Percentiles rank a stretch among this genome's conserved stretches.
These are phyloP conservation scores for Aphelocoma californica DNA, from an alignment of 2,797 vertebrate genomes.

Conservation along the genomic window DNA sequence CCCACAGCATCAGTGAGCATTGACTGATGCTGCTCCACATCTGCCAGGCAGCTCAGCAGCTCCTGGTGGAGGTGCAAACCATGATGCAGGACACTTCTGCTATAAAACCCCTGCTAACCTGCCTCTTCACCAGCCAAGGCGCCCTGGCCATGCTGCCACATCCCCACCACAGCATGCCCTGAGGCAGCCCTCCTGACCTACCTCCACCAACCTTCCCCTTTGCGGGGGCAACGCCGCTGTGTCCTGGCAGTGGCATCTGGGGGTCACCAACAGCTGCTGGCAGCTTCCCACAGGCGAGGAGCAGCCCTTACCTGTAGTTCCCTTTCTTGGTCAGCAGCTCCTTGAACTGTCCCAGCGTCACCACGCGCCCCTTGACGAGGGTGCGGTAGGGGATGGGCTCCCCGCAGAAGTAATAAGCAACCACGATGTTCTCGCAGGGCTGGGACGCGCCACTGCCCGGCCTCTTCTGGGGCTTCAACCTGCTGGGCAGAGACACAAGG, in stretches of 20 bases:
- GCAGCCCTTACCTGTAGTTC: conserved; percentile 87
- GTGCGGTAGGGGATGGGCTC: conserved; percentile 98
- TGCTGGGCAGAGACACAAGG: conserved; percentile 47
- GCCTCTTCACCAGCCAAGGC: background rate
- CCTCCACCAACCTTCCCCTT: fast-evolving
- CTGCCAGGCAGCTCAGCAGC: background rate
- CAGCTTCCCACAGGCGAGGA: fast-evolving
- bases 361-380: conserved; percentile 88
- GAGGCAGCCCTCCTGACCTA: background rate
- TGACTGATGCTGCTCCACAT: background rate
- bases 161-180: fast-evolving
- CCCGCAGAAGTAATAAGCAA: conserved; percentile 97
- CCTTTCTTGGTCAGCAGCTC: conserved; percentile 99
- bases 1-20: background rate
- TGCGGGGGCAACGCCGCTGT: fast-evolving
- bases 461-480: conserved; percentile 86
- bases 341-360: conserved; percentile 96
- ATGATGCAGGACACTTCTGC: background rate
- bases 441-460: conserved; percentile 24
- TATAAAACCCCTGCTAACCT: background rate
- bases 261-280: background rate
- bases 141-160: background rate
- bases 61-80: background rate
- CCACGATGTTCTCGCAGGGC: conserved; percentile 88
- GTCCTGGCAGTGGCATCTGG: fast-evolving